Base-by-base conservation (phyloP, 2,888 invertebrate genomes). In the Heliconius ethilla region DNA sequence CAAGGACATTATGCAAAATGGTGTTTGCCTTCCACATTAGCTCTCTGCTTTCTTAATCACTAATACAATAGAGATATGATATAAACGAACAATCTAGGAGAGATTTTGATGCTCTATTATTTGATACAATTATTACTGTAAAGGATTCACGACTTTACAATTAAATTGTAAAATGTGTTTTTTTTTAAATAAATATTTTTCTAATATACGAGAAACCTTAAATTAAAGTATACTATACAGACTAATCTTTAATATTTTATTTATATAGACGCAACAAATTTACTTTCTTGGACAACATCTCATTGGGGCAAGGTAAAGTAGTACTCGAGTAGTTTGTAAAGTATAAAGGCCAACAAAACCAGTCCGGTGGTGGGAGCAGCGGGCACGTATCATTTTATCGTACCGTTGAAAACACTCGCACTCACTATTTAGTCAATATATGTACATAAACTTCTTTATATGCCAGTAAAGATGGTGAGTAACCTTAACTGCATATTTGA, bases 1-100 rank as follows among this genome's bases (percentile, higher is more conserved):
- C 85, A 87, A 86, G 88, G 87, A 86, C 90, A 92, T 92, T 92
- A 94, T 94, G 92, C 91, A 90, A 91, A 92, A 88, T 90, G 89
- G 86, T 91, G 88, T 93, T 93, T 92, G 90, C 90, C 89, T 92
- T 92, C 86, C 87, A 87, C 87, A 90, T 91, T 89, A 90, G 86
- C 87, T 87, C 82, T 84, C 82, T 83, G 87, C 82, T 83, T 85
- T 86, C 86, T 89, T 89, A 89, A 90, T 91, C 87, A 87, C 89
- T 89, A 88, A 88, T 87, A 88, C 87, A 88, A 88, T 87, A 89
- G 86, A 81, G 81, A 81, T 84, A 84, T 83, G 83, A 84, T 84
- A 84, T 81, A 83, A 79, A 75, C 82, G 78, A 83, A 82, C 84
- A 40, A 40, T 40, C 81, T 73, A 80, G 10, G 40, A 40, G 40